Conservation (phyloP, 2,888 invertebrate genomes). For the Andrena minutula region DNA sequence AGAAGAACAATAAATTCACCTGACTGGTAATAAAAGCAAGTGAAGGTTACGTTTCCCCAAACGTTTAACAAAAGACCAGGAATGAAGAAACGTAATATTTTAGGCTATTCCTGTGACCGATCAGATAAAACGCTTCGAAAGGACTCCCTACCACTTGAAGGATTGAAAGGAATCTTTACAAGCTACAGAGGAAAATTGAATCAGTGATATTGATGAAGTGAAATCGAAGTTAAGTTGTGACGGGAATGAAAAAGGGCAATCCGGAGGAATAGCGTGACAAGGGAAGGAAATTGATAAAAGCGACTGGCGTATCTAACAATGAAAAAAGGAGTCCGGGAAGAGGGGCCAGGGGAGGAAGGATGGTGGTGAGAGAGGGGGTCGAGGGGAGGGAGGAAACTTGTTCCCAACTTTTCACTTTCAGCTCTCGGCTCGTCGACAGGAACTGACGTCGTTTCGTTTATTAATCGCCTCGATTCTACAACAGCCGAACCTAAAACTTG, state of each 20-base stretch:
- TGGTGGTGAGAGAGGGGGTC: not conserved
- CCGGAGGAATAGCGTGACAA: constrained; percentile 16
- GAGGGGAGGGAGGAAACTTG: constrained; percentile 20
- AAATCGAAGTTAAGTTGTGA: constrained; percentile 21
- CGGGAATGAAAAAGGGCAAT: not conserved
- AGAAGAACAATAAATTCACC: no score
- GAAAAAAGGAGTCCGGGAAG: constrained; percentile 10
- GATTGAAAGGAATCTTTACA: not conserved
- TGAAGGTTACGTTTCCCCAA: no score
- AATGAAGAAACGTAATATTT: no score
- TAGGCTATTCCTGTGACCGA: not conserved
- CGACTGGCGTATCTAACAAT: constrained; percentile 21
- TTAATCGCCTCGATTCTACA: constrained; percentile 56
- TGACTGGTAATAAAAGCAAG: no score
- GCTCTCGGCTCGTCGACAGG: constrained; percentile 36
- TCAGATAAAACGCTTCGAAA: not conserved
- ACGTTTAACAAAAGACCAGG: no score
- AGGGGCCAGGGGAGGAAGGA: not conserved
- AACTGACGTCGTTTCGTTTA: constrained; percentile 61
- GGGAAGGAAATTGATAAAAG: constrained; percentile 43
- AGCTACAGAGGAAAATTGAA: not conserved
- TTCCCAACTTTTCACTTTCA: constrained; percentile 59
- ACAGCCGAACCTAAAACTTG: constrained; percentile 50
- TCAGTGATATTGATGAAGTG: constrained; percentile 14
- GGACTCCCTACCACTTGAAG: not conserved